Conservation (phyloP, 2,888 invertebrate species). For the Cryptophagus acutangulus region DNA sequence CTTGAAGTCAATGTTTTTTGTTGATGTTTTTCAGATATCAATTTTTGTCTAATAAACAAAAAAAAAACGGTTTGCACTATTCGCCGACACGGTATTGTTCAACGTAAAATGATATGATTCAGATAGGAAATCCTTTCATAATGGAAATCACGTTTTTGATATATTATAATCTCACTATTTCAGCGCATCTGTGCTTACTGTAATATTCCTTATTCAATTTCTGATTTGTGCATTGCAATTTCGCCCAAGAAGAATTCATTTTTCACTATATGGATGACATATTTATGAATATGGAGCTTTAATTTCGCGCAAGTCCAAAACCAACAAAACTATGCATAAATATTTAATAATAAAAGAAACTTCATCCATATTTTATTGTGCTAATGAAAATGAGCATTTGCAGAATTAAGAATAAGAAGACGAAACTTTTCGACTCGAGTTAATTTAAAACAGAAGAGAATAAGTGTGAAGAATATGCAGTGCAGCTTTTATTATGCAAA, state of each 20-base stretch:
- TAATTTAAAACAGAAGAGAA: conserved; percentile 13
- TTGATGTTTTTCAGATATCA: neutral
- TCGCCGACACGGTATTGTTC: neutral
- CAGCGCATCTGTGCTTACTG: conserved; percentile 5
- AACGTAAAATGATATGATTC: conserved; percentile 1
- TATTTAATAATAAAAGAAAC: neutral
- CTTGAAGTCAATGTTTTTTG: neutral
- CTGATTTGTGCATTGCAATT: conserved; percentile 18
- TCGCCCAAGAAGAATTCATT: conserved; percentile 3
- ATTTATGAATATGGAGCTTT: conserved; percentile 1
- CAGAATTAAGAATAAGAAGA: neutral
- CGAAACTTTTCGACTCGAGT: conserved; percentile 2
- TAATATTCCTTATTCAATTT: conserved; percentile 4
- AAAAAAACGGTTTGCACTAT: neutral
- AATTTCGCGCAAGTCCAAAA: neutral
- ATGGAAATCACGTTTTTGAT: conserved; percentile 6
- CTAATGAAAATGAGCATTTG: neutral
- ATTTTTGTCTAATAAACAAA: too few species aligned
- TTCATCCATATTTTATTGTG: neutral
- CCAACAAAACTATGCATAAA: too few species aligned
- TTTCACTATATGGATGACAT: neutral
- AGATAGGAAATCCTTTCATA: conserved; percentile 1
- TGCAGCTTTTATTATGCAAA: conserved; percentile 24
- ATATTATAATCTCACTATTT: conserved; percentile 9
- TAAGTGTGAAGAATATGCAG: conserved; percentile 18